A percentile compares a stretch with the other conserved stretches of the same genome.
Conservation (phyloP, 2,797 vertebrate genomes). For the Dermochelys coriacea region DNA sequence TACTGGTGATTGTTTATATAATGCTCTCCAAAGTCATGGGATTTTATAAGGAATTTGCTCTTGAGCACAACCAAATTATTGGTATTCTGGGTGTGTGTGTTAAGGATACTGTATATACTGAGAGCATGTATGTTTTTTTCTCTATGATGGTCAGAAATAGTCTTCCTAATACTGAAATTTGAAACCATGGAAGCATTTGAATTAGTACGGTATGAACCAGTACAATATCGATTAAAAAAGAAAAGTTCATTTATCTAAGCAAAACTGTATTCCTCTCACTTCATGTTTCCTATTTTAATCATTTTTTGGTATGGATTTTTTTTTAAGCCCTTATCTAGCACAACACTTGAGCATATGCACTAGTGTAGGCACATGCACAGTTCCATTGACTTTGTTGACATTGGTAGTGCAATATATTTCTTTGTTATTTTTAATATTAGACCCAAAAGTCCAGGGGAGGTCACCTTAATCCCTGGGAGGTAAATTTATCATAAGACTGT, state of each 20-base stretch:
- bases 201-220: neutral
- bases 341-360: neutral
- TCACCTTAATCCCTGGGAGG: neutral
- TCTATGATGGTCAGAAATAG: neutral
- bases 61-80: neutral
- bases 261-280: neutral
- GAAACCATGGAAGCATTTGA: neutral
- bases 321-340: rapidly evolving
- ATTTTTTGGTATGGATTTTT: neutral
- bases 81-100: neutral
- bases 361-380: too few species aligned
- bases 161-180: neutral
- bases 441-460: neutral
- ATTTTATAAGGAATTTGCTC: neutral
- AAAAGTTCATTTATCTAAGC: neutral
- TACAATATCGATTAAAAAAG: neutral
- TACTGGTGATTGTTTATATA: neutral
- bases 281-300: neutral
- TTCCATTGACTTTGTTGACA: neutral
- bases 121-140: neutral
- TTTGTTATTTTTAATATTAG: neutral
- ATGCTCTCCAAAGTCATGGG: neutral
- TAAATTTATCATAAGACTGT: neutral
- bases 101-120: neutral
- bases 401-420: neutral